Percentiles rank a stretch among this genome's conserved stretches.
Conservation (phyloP, 2,797 vertebrate genomes). For the Petrocephalus sullivani region DNA sequence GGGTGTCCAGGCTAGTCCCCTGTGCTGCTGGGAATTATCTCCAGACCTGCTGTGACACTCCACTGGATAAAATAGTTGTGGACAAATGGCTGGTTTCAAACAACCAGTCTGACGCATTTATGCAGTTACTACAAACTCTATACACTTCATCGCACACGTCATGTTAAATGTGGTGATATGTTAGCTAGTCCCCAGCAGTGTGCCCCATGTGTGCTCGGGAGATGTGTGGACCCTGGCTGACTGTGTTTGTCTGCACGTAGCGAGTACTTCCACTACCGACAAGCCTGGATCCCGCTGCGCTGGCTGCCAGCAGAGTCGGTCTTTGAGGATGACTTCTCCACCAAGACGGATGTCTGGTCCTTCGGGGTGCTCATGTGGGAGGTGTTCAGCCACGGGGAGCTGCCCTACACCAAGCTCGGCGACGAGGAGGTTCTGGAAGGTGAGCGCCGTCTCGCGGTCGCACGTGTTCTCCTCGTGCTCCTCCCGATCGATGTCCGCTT, state of each 20-base stretch:
- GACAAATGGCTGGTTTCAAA: not conserved
- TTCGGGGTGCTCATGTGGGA: conserved; percentile 85
- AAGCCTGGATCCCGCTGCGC: conserved; percentile 77
- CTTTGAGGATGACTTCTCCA: conserved; percentile 79
- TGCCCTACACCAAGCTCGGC: conserved; percentile 63
- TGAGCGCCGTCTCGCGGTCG: conserved; percentile 34
- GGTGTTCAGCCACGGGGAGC: conserved; percentile 73
- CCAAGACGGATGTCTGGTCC: conserved; percentile 79
- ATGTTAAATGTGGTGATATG: not conserved
- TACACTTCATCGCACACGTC: not conserved
- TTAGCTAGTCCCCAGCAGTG: not conserved
- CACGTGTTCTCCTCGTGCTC: not conserved
- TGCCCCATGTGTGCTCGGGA: not conserved
- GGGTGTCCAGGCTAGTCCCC: not conserved
- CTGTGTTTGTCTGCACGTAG: conserved; percentile 42
- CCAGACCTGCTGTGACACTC: not conserved
- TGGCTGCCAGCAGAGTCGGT: conserved; percentile 78
- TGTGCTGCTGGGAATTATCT: not conserved
- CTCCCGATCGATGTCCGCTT: not conserved
- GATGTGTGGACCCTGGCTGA: not conserved
- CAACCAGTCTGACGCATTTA: not conserved
- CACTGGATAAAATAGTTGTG: not conserved
- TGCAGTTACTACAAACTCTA: not conserved
- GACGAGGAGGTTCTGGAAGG: conserved; percentile 76
- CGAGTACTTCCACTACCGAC: conserved; percentile 79